Evolutionary conservation across 2,888 invertebrate genomes (phyloP).

Genomic region (Ochropleura leucogaster): DNA sequence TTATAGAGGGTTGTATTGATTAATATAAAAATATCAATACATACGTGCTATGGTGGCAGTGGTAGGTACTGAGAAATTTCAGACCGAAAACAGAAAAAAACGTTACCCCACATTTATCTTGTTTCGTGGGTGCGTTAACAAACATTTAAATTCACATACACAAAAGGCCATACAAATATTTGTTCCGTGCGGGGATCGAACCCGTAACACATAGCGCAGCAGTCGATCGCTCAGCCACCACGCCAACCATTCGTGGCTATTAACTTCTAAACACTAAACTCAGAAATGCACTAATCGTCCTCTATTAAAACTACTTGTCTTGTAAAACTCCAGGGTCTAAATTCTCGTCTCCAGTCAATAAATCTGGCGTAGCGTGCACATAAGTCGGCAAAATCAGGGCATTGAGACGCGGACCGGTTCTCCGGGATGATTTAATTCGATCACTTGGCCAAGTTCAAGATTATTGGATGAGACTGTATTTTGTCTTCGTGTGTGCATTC

Average conservation of each 20-base stretch:
- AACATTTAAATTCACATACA: too few species aligned
- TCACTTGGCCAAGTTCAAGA: slow-evolving; percentile 70
- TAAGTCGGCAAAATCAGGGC: slow-evolving; percentile 63
- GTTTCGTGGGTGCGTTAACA: too few species aligned
- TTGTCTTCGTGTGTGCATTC: slow-evolving; percentile 21
- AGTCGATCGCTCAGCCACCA: too few species aligned
- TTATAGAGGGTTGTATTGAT: too few species aligned
- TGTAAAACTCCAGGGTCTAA: slow-evolving; percentile 52
- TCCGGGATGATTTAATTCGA: slow-evolving; percentile 63
- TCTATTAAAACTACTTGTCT: slow-evolving; percentile 51
- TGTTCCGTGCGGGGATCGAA: too few species aligned
- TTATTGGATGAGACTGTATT: slow-evolving; percentile 32
- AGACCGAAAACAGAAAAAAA: too few species aligned
- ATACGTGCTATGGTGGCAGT: too few species aligned
- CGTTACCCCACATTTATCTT: too few species aligned
- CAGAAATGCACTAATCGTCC: slow-evolving; percentile 24
- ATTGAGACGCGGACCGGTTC: slow-evolving; percentile 61
- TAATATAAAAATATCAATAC: too few species aligned
- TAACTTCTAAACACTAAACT: slow-evolving; percentile 18
- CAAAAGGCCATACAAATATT: too few species aligned
- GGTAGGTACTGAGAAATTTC: too few species aligned
- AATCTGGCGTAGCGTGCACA: slow-evolving; percentile 57
- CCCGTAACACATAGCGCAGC: too few species aligned
- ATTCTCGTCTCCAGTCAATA: slow-evolving; percentile 48
- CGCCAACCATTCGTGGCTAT: slow-evolving; percentile 12